Evolutionary conservation across 2,113 vertebrate species (phyloP).

Genomic region (Corythoichthys haematopterus): DNA sequence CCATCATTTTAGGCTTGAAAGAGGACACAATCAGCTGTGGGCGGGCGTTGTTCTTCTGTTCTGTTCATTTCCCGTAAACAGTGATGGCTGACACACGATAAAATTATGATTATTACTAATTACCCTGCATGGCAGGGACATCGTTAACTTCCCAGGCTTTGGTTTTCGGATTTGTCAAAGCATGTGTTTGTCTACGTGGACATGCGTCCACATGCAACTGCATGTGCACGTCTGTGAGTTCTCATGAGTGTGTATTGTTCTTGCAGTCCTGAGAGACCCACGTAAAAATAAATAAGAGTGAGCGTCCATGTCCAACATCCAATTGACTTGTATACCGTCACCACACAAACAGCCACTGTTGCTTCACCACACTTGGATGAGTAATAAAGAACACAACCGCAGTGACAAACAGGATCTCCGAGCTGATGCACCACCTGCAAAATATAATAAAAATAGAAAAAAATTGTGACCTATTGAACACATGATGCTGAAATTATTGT

Average conservation of each 20-base stretch:
- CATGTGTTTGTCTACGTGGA: slow-evolving; percentile 27
- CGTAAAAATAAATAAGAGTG: slow-evolving; percentile 17
- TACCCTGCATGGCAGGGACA: slow-evolving; percentile 96
- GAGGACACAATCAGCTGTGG: slow-evolving; percentile 28
- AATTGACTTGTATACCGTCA: slow-evolving; percentile 15
- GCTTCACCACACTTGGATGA: slow-evolving; percentile 72
- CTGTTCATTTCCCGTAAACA: slow-evolving; percentile 54
- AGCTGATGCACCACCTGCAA: slow-evolving; percentile 74
- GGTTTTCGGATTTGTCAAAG: slow-evolving; percentile 75
- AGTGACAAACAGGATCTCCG: slow-evolving; percentile 66
- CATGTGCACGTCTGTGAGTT: slow-evolving; percentile 26
- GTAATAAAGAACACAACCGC: slow-evolving; percentile 74
- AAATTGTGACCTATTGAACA: background rate
- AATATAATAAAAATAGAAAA: slow-evolving; percentile 2
- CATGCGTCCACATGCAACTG: slow-evolving; percentile 30
- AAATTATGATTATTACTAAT: slow-evolving; percentile 38
- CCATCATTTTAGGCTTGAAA: slow-evolving; percentile 3
- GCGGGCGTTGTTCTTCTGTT: slow-evolving; percentile 26
- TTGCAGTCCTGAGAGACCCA: slow-evolving; percentile 30
- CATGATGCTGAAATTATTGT: background rate
- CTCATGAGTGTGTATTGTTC: slow-evolving; percentile 9
- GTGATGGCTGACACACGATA: slow-evolving; percentile 52
- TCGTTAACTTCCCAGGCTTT: slow-evolving; percentile 79
- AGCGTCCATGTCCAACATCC: slow-evolving; percentile 30
- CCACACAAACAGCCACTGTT: slow-evolving; percentile 38